Evolutionary conservation across 2,888 invertebrate genomes (phyloP).

Genomic region (Drosophila subquinaria): DNA sequence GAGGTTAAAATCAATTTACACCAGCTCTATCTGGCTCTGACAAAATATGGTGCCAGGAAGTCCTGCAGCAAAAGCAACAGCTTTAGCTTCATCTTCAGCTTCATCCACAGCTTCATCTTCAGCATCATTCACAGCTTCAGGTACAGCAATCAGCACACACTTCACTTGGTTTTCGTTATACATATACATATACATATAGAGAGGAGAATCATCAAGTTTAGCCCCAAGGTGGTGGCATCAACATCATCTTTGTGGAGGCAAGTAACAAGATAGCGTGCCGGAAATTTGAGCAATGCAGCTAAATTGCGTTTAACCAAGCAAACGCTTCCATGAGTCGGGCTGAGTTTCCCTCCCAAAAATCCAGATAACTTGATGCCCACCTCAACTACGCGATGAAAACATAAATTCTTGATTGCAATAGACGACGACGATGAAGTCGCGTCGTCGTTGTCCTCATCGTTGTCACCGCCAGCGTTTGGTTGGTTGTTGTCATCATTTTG

Average conservation of each 20-base stretch:
- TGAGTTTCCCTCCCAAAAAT: not conserved
- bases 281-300: conserved; percentile 79
- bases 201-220: conserved; percentile 27
- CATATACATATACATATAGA: conserved; percentile 4
- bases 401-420: conserved; percentile 80
- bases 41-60: conserved; percentile 11
- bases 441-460: conserved; percentile 37
- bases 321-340: conserved; percentile 21
- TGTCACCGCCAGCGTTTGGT: conserved; percentile 38
- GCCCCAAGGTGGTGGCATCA: conserved; percentile 38
- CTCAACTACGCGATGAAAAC: conserved; percentile 63
- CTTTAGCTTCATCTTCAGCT: not conserved
- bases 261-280: conserved; percentile 70
- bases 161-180: conserved; percentile 13
- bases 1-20: conserved; percentile 20
- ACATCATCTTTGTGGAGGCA: conserved; percentile 31
- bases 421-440: conserved; percentile 49
- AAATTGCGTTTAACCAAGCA: conserved; percentile 79
- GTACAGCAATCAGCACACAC: conserved; percentile 23
- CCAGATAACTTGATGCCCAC: conserved; percentile 27
- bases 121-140: not conserved
- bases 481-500: conserved; percentile 65
- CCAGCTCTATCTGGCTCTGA: conserved; percentile 5
- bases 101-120: too few species aligned
- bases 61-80: conserved; percentile 18